Conservation (phyloP, 2,113 vertebrate genomes). For the Prunella himalayana region DNA sequence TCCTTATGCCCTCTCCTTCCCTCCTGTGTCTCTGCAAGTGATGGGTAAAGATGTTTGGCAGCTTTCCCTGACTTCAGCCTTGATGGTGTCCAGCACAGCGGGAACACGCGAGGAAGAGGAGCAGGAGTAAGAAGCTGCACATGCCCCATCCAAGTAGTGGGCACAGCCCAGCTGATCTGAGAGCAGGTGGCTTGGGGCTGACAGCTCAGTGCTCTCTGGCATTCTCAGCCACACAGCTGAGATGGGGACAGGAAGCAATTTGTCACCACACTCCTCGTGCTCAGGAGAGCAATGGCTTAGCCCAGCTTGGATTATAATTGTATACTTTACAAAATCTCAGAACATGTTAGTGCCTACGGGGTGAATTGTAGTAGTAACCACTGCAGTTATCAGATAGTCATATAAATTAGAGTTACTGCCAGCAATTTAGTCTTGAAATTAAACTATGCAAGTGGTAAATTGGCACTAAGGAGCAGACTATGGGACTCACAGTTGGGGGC, state of each 20-base stretch:
- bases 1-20: neutral
- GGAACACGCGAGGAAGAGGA: neutral
- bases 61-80: neutral
- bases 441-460: constrained; percentile 62
- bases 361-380: neutral
- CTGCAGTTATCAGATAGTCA: neutral
- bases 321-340: constrained; percentile 8
- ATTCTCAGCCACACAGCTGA: neutral
- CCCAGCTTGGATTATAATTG: neutral
- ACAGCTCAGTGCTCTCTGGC: neutral
- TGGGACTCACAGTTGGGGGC: constrained; percentile 63
- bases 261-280: neutral
- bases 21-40: neutral
- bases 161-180: neutral
- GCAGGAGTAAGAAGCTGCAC: neutral
- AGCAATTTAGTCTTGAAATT: constrained; percentile 54
- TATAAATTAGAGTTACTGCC: constrained; percentile 29
- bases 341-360: neutral
- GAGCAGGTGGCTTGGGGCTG: neutral
- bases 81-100: rapidly evolving
- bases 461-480: constrained; percentile 56
- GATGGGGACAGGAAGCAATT: neutral
- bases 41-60: neutral
- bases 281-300: neutral
- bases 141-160: rapidly evolving